Conservation (phyloP, 2,797 vertebrate species). For the Argentina silus region DNA sequence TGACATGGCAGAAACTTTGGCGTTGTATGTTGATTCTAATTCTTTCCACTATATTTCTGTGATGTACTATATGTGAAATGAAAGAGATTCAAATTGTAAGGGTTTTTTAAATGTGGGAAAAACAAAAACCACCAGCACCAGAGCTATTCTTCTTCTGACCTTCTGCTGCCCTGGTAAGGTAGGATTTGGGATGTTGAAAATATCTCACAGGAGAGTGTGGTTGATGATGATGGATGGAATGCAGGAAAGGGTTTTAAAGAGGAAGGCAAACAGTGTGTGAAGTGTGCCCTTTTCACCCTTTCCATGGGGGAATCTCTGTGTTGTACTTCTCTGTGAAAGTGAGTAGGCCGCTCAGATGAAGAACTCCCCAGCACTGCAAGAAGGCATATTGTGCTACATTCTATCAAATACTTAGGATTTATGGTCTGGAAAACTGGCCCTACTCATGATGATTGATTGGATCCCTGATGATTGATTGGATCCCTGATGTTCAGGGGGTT, state of each 20-base stretch:
- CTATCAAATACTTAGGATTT: too few relatives aligned
- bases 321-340: background rate
- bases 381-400: too few relatives aligned
- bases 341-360: background rate
- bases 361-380: background rate
- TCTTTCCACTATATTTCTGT: too few relatives aligned
- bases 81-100: background rate
- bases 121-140: conserved; percentile 3
- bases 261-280: conserved; percentile 43
- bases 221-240: conserved; percentile 47
- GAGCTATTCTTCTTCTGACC: conserved; percentile 27
- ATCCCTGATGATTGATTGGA: too few relatives aligned
- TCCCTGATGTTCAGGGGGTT: too few relatives aligned
- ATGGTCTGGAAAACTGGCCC: too few relatives aligned
- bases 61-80: too few relatives aligned
- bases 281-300: conserved; percentile 22
- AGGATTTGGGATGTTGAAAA: conserved; percentile 12
- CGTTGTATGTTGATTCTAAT: too few relatives aligned
- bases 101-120: conserved; percentile 2
- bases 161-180: conserved; percentile 7
- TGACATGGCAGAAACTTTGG: too few relatives aligned
- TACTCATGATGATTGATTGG: too few relatives aligned
- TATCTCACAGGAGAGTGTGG: background rate
- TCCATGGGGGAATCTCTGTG: conserved; percentile 11
- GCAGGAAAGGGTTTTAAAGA: conserved; percentile 36